These are phyloP conservation scores for Celastrina argiolus DNA, from an alignment of 2,888 invertebrate species.

Conservation along the genomic window DNA sequence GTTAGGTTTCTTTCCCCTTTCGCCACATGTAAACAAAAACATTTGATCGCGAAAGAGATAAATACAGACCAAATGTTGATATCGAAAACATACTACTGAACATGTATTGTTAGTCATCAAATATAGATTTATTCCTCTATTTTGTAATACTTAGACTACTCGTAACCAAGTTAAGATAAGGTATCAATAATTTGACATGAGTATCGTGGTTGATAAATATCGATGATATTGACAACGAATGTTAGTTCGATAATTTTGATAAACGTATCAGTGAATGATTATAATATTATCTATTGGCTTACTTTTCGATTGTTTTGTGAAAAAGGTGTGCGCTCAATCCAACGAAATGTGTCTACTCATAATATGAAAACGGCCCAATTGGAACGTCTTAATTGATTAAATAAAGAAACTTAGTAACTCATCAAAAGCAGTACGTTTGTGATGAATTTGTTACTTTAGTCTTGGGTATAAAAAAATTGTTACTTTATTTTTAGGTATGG, in stretches of 20 bases:
- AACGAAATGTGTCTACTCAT: no score
- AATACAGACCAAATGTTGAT: neutral
- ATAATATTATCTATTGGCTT: conserved; percentile 11
- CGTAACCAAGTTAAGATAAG: conserved; percentile 14
- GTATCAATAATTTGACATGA: conserved; percentile 23
- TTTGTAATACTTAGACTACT: conserved; percentile 19
- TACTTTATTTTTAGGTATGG: no score
- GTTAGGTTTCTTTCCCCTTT: neutral
- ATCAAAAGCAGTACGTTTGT: no score
- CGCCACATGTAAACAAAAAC: neutral
- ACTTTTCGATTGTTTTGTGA: conserved; percentile 16
- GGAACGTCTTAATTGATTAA: no score
- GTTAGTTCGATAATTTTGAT: conserved; percentile 26
- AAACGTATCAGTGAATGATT: conserved; percentile 20
- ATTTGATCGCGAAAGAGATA: neutral
- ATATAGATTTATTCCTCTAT: conserved; percentile 10
- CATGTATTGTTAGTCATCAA: conserved; percentile 9
- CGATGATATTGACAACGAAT: conserved; percentile 24
- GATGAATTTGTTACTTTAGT: no score
- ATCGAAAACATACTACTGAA: conserved; percentile 10
- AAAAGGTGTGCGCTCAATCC: neutral
- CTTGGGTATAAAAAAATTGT: no score
- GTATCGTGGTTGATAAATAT: conserved; percentile 24
- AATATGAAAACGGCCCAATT: no score
- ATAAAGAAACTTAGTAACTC: no score